Evolutionary conservation across 2,888 invertebrate species (phyloP), one percentile per base, ranked within the genome.

Genomic region (Drosophila silvestris): DNA sequence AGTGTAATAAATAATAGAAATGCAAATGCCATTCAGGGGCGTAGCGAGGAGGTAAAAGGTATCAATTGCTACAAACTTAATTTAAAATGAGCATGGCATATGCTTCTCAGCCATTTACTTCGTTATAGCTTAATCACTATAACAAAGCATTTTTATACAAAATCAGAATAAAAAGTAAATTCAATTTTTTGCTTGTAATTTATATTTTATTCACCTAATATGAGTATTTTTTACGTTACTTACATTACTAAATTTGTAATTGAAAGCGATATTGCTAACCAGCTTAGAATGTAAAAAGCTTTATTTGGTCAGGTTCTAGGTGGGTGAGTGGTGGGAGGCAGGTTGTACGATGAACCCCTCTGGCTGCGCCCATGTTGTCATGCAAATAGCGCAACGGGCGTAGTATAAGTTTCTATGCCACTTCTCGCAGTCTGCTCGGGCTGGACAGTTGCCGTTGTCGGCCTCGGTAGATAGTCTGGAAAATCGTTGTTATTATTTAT

Each of bases 401-500:
- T 77, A 74, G 72, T 69, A 70, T 80, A 57, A 58, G 71, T 33
- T 54, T 52, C 64, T 52, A 56, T 28, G 33, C 50, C 22, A 14
- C 28, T 16, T 37, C 58, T n/a, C 37, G 19, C 22, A 6, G n/a
- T 35, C 59, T 28, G 12, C 19, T 33, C 5, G 4, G 51, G 16
- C 64, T 50, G 65, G 28, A 32, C 70, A 60, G 62, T 41, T 61
- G 52, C 44, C 32, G 59, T 67, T 78, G 71, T 78, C 74, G 69
- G 65, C 78, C 65, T 81, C 72, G 22, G 70, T 73, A 59, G 91
- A 84, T 86, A 90, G 87, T 86, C 86, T 89, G 89, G 82, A 90
- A 91, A 91, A 90, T 90, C 87, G 91, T 89, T 90, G 90, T 91
- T 89, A 89, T 89, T 89, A 89, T 89, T 89, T 89, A 89, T 89